Evolutionary conservation across 2,797 vertebrate species (phyloP).

Genomic region (Masticophis lateralis): DNA sequence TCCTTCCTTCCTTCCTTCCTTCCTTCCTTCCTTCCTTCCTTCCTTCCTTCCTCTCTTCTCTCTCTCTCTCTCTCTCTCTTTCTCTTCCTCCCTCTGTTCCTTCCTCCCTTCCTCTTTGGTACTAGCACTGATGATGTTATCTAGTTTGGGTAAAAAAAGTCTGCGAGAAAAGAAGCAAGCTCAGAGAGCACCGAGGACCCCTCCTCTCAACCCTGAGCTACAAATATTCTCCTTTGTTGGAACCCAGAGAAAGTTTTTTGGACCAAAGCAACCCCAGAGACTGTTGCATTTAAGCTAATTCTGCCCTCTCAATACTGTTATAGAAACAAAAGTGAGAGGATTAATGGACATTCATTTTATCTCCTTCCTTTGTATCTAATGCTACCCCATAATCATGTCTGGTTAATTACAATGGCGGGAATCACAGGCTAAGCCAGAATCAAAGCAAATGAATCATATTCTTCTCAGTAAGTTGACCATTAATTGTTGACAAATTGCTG

Average conservation of each 20-base stretch:
- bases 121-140: too few species aligned
- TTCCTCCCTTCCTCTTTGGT: too few species aligned
- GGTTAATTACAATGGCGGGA: background rate
- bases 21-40: too few species aligned
- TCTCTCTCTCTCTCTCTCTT: too few species aligned
- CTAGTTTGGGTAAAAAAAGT: too few species aligned
- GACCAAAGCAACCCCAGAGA: background rate
- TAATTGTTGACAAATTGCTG: background rate
- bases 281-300: background rate
- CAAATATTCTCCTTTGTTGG: too few species aligned
- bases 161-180: too few species aligned
- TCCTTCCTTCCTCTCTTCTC: too few species aligned
- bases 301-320: background rate
- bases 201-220: too few species aligned
- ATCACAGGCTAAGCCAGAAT: background rate
- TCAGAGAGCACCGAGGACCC: too few species aligned
- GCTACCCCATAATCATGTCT: background rate
- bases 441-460: background rate
- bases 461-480: background rate
- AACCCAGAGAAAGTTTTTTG: background rate
- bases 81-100: too few species aligned
- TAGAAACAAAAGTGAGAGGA: background rate
- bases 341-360: constrained; percentile 1
- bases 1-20: too few species aligned
- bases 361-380: background rate